A percentile compares a stretch with the other conserved stretches of the same genome.
phyloP scores from a whole-genome alignment of 2,888 invertebrate species.

The Antheraea yamamai region DNA sequence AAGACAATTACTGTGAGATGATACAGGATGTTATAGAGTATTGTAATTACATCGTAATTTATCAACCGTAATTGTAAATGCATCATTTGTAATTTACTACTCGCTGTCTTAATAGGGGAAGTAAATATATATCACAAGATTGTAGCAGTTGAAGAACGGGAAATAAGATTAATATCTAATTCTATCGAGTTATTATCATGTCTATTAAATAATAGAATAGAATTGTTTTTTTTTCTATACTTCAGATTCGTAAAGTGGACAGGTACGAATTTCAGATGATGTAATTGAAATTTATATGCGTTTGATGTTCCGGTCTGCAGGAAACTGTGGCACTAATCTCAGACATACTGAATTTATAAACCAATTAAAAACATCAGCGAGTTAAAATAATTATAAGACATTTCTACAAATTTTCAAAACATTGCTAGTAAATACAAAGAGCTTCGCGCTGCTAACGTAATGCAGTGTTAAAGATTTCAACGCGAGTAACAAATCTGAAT shows the following conservation, averaged over 20 bases:
- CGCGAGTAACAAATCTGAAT: conserved; percentile 1
- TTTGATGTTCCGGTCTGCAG: not conserved
- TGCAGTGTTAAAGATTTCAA: conserved; percentile 1
- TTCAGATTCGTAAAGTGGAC: not conserved
- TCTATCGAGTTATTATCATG: not conserved
- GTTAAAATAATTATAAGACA: not conserved
- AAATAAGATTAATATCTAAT: not conserved
- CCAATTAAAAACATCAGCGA: not conserved
- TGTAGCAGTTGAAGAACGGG: not conserved
- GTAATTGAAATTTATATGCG: not conserved
- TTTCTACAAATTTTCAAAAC: not conserved
- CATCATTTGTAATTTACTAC: not conserved
- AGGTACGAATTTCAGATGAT: not conserved
- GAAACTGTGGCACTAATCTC: not conserved
- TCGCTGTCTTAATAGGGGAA: conserved; percentile 6
- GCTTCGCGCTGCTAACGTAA: not conserved
- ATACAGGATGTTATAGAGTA: conserved; percentile 10
- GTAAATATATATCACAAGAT: not conserved
- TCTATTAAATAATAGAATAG: not conserved
- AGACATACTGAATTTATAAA: not conserved
- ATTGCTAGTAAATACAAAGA: not conserved
- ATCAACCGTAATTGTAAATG: conserved; percentile 5
- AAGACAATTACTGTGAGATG: conserved; percentile 3
- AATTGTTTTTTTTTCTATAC: not conserved
- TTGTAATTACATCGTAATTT: conserved; percentile 11